A percentile compares a stretch with the other conserved stretches of the same genome.
Evolutionary conservation across 2,113 vertebrate species (phyloP).

Genomic region (Aptenodytes forsteri): DNA sequence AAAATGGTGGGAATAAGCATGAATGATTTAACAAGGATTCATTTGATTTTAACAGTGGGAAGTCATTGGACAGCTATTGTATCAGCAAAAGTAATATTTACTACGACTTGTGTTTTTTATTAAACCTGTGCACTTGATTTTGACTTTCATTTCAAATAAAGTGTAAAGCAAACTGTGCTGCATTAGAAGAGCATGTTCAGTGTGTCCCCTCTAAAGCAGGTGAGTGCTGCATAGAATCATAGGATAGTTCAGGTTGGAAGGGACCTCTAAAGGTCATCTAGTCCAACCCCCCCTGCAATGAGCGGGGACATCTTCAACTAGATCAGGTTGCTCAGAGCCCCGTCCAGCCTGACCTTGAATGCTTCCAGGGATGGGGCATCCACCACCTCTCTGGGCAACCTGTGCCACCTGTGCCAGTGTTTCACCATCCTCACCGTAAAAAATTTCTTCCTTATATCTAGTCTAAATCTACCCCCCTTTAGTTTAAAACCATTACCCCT

Average conservation of each 20-base stretch:
- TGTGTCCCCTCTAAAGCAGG: not conserved
- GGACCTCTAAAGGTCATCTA: not conserved
- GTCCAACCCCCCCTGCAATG: not conserved
- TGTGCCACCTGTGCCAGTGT: not conserved
- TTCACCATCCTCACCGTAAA: not conserved
- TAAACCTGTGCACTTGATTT: not conserved
- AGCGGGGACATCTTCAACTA: not conserved
- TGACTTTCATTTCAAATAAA: not conserved
- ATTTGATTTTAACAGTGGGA: not conserved
- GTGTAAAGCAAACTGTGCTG: not conserved
- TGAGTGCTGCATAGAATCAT: not conserved
- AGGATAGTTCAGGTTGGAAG: not conserved
- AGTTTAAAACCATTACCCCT: not conserved
- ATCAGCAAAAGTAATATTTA: not conserved
- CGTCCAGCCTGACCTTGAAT: not conserved
- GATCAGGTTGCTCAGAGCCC: not conserved
- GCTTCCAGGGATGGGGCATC: not conserved
- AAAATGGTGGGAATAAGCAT: not conserved
- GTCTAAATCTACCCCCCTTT: not conserved
- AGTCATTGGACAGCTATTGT: not conserved
- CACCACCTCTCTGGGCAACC: not conserved
- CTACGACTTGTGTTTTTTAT: not conserved
- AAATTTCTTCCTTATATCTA: not conserved
- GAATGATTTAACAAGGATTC: not conserved
- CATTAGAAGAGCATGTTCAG: not conserved